Base-by-base conservation (phyloP, 2,888 invertebrate genomes). In the Chesias legatella region DNA sequence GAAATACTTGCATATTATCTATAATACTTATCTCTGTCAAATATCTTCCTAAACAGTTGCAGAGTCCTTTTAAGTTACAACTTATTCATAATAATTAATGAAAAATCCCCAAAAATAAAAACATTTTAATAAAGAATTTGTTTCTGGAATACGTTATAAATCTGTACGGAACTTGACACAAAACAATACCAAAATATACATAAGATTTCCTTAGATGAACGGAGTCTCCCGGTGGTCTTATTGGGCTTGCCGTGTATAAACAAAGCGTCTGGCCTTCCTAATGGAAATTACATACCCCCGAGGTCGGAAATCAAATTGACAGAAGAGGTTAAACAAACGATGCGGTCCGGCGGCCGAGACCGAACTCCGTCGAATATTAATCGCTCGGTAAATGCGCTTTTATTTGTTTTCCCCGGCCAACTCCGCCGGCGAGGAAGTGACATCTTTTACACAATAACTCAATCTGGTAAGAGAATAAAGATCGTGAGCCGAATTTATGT, bases 281-380 rank as follows among this genome's bases (percentile, higher is more conserved):
- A 85, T 85, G 82, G 83, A 84, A 83, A 82, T 84, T 84, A 85
- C 84, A 84, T 79, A 84, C 79, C 83, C 74, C 77, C 72, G 79
- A 80, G 84, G 81, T 83, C 75, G 80, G 78, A 80, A 83, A 84
- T 85, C 86, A 83, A 88, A 86, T 86, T 85, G 84, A 84, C 84
- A 84, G 83, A 85, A 86, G 84, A 85, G 82, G 84, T 84, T 88
- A 83, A 79, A 83, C 85, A 84, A 86, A 88, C 85, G 85, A 78
- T 75, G 84, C 75, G 85, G 85, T 79, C 82, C 73, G 74, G 67
- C 73, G 72, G 71, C 72, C 67, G 68, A 72, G 75, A 68, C 75
- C 74, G 72, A 62, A 66, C 73, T 76, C 79, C 71, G 74, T 68
- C 76, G 82, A 83, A 82, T 83, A 82, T 81, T 82, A 81, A 82